These are phyloP conservation scores for Eurois occulta DNA, from an alignment of 2,888 invertebrate genomes.

Conservation along the genomic window DNA sequence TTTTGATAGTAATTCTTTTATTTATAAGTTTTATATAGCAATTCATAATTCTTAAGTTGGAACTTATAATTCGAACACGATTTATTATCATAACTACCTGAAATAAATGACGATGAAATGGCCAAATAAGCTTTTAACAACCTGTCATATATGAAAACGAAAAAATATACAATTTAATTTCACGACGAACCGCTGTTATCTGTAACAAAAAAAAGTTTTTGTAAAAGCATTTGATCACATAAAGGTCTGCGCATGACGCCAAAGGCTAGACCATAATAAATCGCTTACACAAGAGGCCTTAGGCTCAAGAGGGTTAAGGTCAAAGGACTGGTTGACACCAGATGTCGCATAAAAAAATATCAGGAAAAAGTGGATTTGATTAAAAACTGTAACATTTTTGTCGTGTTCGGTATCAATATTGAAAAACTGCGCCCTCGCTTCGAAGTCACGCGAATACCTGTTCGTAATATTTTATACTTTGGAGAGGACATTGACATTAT, in stretches of 20 bases:
- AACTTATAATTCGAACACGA: background rate
- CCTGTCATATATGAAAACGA: too few species aligned
- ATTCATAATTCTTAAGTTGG: background rate
- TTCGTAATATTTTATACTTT: conserved; percentile 21
- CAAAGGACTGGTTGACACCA: conserved; percentile 35
- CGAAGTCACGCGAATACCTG: conserved; percentile 31
- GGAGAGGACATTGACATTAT: conserved; percentile 24
- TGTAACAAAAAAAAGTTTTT: background rate
- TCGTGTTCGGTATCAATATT: conserved; percentile 37
- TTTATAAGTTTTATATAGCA: background rate
- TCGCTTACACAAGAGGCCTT: conserved; percentile 43
- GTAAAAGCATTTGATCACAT: conserved; percentile 8
- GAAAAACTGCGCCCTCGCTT: conserved; percentile 31
- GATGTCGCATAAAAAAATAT: conserved; percentile 41
- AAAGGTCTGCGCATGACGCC: conserved; percentile 30
- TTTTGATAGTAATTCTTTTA: background rate
- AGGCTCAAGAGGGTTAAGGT: conserved; percentile 45
- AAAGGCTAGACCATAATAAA: conserved; percentile 53
- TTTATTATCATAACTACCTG: background rate
- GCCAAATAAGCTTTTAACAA: background rate
- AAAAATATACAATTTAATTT: background rate
- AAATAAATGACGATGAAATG: background rate
- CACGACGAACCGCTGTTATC: background rate
- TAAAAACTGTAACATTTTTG: conserved; percentile 37
- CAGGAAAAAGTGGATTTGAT: conserved; percentile 34